Percentiles rank a stretch among this genome's conserved stretches.
phyloP scores from a whole-genome alignment of 2,888 invertebrate genomes.

The Temnothorax unifasciatus region DNA sequence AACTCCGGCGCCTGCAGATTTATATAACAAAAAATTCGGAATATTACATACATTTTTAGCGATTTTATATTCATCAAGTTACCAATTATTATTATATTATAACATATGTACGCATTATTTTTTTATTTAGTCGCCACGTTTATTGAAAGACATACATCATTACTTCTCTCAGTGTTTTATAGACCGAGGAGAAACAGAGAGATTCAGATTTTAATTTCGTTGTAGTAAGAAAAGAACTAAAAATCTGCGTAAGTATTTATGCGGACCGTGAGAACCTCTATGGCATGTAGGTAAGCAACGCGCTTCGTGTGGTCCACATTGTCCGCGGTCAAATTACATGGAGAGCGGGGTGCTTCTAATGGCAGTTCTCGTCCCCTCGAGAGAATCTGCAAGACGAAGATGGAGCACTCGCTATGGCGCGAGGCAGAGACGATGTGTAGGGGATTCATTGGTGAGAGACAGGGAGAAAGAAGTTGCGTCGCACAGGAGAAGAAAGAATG shows the following conservation, averaged over 20 bases:
- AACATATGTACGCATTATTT: not conserved
- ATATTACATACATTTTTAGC: not conserved
- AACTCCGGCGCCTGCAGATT: constrained; percentile 27
- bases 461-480: constrained; percentile 50
- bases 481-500: constrained; percentile 52
- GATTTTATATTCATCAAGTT: not conserved
- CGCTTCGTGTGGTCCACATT: constrained; percentile 83
- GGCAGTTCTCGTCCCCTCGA: constrained; percentile 79
- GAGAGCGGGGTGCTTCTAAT: constrained; percentile 84
- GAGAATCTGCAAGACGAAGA: constrained; percentile 63
- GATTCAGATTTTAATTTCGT: not conserved
- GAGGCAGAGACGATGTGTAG: constrained; percentile 57
- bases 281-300: constrained; percentile 75
- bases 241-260: constrained; percentile 11
- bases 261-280: constrained; percentile 78
- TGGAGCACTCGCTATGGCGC: constrained; percentile 63
- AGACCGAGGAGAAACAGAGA: not conserved
- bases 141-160: not conserved
- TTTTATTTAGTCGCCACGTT: not conserved
- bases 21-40: constrained; percentile 8
- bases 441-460: constrained; percentile 10
- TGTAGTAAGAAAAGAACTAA: not conserved
- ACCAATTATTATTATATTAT: not conserved
- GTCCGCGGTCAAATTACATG: constrained; percentile 84
- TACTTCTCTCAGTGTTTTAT: not conserved